Conservation (phyloP, 2,888 invertebrate genomes). For the Protula sp. region DNA sequence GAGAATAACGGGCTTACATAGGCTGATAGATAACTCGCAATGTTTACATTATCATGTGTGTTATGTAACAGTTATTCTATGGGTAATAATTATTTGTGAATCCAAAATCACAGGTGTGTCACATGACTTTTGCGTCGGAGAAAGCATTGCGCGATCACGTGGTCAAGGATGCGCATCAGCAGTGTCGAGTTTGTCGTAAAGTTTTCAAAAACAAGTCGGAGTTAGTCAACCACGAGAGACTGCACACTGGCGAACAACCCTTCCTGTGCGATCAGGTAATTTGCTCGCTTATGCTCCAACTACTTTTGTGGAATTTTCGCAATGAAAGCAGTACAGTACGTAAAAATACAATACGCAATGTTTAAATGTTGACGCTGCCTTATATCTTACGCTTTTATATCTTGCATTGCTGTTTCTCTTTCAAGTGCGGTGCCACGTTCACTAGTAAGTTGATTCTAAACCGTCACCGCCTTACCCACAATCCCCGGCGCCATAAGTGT, state of each 20-base stretch:
- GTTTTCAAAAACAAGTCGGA: constrained; percentile 1
- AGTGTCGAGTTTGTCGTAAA: constrained; percentile 7
- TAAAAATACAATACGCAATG: too few relatives aligned
- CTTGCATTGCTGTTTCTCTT: too few relatives aligned
- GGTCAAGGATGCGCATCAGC: not conserved
- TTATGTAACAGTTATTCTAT: too few relatives aligned
- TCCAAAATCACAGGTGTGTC: not conserved
- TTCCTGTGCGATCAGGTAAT: constrained; percentile 16
- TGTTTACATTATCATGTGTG: too few relatives aligned
- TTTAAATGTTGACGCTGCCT: too few relatives aligned
- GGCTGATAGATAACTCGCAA: too few relatives aligned
- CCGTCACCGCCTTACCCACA: constrained; percentile 8
- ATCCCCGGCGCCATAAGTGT: constrained; percentile 5
- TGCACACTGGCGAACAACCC: not conserved
- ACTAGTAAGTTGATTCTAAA: constrained; percentile 6
- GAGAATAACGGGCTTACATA: too few relatives aligned
- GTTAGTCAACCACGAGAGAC: constrained; percentile 1
- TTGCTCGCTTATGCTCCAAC: too few relatives aligned
- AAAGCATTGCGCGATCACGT: not conserved
- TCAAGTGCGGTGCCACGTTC: constrained; percentile 16
- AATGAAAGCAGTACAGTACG: too few relatives aligned
- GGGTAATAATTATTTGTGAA: too few relatives aligned
- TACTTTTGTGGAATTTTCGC: too few relatives aligned
- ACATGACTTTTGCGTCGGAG: not conserved
- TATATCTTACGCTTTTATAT: too few relatives aligned